Percentiles rank a stretch among this genome's conserved stretches.
Evolutionary conservation across 2,888 invertebrate species (phyloP).

Genomic region (Drosophila histrio): DNA sequence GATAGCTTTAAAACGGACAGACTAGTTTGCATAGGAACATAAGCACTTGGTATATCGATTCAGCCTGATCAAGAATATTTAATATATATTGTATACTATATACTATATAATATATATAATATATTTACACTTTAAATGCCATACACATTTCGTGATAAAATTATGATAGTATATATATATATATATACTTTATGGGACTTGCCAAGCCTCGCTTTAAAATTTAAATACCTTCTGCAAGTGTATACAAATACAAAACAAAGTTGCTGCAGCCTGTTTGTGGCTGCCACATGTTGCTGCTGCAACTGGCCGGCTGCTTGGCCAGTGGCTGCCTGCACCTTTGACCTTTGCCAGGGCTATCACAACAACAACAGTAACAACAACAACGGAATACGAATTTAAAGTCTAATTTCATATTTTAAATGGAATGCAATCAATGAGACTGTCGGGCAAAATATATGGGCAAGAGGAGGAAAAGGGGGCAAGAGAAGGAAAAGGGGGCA

Average conservation of each 20-base stretch:
- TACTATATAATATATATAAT: no score
- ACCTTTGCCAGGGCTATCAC: conserved; percentile 61
- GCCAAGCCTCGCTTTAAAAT: not conserved
- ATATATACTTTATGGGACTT: not conserved
- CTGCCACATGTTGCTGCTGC: conserved; percentile 49
- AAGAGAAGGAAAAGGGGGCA: not conserved
- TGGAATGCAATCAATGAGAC: conserved; percentile 49
- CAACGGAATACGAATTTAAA: conserved; percentile 29
- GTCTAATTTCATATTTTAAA: conserved; percentile 57
- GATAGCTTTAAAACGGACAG: no score
- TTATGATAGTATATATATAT: no score
- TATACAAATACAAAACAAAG: not conserved
- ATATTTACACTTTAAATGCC: no score
- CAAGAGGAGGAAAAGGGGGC: not conserved
- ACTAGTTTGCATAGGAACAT: no score
- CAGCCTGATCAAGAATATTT: no score
- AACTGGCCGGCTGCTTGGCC: conserved; percentile 55
- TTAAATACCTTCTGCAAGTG: not conserved
- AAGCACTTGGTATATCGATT: no score
- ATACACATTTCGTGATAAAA: no score
- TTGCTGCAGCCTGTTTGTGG: conserved; percentile 24
- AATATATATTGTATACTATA: no score
- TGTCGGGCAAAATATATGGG: not conserved
- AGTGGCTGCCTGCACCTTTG: conserved; percentile 66
- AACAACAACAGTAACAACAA: conserved; percentile 15